Evolutionary conservation across 2,113 vertebrate species (phyloP).

Genomic region (Mus pahari): DNA sequence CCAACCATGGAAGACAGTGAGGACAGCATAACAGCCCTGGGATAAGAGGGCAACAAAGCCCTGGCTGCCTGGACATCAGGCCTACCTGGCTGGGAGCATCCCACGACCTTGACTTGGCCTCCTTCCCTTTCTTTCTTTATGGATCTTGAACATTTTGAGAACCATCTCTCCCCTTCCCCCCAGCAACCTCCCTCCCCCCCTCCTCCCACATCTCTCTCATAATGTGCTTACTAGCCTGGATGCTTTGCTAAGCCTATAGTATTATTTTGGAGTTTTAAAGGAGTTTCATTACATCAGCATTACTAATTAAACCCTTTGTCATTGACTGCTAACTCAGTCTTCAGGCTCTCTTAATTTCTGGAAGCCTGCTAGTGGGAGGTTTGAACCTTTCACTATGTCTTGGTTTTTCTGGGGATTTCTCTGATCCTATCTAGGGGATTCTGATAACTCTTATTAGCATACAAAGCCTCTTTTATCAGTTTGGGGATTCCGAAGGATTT

Average conservation of each 20-base stretch:
- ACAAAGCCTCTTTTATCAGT: background rate
- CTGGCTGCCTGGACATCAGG: background rate
- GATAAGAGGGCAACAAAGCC: background rate
- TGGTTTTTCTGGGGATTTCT: background rate
- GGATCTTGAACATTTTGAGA: constrained; percentile 11
- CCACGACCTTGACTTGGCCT: background rate
- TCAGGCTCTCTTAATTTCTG: background rate
- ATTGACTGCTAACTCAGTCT: background rate
- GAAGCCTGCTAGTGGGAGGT: background rate
- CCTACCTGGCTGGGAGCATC: background rate
- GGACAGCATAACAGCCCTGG: background rate
- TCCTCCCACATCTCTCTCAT: background rate
- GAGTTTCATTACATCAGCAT: background rate
- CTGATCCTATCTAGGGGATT: background rate
- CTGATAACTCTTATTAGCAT: background rate
- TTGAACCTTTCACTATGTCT: background rate
- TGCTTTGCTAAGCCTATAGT: background rate
- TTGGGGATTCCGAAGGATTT: background rate
- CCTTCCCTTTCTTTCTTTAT: background rate
- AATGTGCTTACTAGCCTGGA: too few relatives aligned
- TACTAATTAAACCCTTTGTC: background rate
- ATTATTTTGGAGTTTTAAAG: background rate
- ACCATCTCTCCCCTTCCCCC: background rate
- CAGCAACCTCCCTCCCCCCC: background rate
- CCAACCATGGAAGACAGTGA: background rate